Evolutionary conservation across 1,140 invertebrate genomes (phyloP).

Genomic region (Eueides isabella): DNA sequence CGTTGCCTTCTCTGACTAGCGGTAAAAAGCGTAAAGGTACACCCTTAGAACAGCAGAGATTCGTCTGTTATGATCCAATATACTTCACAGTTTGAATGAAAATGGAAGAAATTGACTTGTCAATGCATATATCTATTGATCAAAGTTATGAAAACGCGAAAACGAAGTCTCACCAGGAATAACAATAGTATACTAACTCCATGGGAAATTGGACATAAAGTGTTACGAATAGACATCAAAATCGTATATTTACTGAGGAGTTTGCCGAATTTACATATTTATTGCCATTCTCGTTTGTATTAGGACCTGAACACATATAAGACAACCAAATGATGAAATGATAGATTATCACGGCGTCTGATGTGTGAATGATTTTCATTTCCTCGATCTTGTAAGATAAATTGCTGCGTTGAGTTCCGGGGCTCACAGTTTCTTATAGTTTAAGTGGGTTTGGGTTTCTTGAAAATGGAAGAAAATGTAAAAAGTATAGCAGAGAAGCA

Average conservation of each 20-base stretch:
- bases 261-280: constrained; percentile 52
- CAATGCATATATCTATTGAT: constrained; percentile 26
- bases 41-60: not conserved
- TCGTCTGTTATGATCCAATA: not conserved
- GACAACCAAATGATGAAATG: not conserved
- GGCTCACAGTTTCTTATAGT: too few species aligned
- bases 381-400: too few species aligned
- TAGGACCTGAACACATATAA: constrained; percentile 37
- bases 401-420: too few species aligned
- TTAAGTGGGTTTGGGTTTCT: too few species aligned
- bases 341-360: too few species aligned
- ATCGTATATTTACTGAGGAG: constrained; percentile 37
- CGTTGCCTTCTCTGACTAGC: too few species aligned
- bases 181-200: constrained; percentile 33
- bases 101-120: constrained; percentile 7
- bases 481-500: too few species aligned
- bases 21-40: too few species aligned
- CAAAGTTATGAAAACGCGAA: constrained; percentile 32
- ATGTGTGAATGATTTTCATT: not conserved
- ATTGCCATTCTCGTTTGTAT: constrained; percentile 55
- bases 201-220: constrained; percentile 40
- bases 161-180: constrained; percentile 33
- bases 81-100: not conserved
- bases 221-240: constrained; percentile 41
- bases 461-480: too few species aligned